Evolutionary conservation across 1,140 invertebrate genomes (phyloP), one percentile per base, ranked within the genome.

Genomic region (Sminthurinus signatus): DNA sequence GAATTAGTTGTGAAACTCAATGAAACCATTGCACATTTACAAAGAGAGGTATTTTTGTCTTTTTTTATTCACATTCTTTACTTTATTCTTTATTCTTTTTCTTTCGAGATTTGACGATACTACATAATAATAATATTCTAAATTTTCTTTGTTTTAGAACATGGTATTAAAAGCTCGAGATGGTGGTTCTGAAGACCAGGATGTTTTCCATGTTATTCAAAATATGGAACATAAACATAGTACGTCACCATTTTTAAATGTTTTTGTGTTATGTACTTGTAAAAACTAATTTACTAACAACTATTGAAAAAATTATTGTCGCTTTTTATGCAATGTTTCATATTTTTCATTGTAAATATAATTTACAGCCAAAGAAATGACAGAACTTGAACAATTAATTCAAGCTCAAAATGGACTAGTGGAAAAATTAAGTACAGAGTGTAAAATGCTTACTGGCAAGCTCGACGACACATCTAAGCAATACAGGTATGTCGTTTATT

Each of bases 391-490:
- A 82, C 82, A 84, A 76, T 86, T 88, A 82, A 85, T 91, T 80
- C 85, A 85, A 78, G 87, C 85, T 78, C 88, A 91, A 83, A 88
- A 88, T 81, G 84, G 83, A 82, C 84, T 89, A 82, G 86, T 90
- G 85, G 87, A 88, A 81, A 88, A 87, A 84, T 83, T 91, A 75
- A 87, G 87, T 74, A 81, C 80, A 74, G 87, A 91, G 82, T 90
- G 88, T 82, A 87, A 87, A 81, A 83, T 82, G 78, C 83, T 91
- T 78, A 89, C 88, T 75, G 81, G 85, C 78, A 88, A 87, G 82
- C 84, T 90, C 80, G 88, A 91, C 82, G 86, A 88, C 78, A 84
- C 86, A 76, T 85, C 84, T 76, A 79, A 83, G 77, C 86, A 84
- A 77, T 86, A 89, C 85, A 89, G 89, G 88, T 90, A 89, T 84